Base-by-base conservation (phyloP, 2,888 invertebrate species). In the Geophilus truncorum region DNA sequence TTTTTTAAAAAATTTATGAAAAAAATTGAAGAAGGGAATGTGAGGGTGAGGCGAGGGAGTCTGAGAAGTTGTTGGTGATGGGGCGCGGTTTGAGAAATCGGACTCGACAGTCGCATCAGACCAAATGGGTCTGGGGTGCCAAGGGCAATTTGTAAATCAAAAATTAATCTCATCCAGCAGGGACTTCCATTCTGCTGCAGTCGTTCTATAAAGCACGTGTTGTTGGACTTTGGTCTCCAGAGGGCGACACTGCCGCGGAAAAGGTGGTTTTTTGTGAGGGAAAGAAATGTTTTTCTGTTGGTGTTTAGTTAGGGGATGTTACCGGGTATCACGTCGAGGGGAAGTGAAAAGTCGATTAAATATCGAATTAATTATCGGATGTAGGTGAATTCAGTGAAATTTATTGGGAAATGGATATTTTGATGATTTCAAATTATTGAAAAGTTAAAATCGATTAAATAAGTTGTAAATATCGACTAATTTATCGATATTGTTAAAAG, bases 111-210 rank as follows among this genome's bases (percentile, higher is more conserved):
- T 57, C 57, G 57, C 57, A 57, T 57, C 57, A 57, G 57, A 9
- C 57, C 57, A 57, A 57, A 57, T 57, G 57, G 57, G 57, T 57
- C 57, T 23, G 57, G 57, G 57, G 18, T 57, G 57, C 57, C 57
- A 57, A 57, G 57, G 57, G 57, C 57, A 57, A 57, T 57, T 57
- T 57, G 57, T 57, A 57, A 57, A 57, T 57, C 57, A 57, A 57
- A 57, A 57, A 57, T 57, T 57, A 57, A 57, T 57, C 57, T 57
- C 57, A 57, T 57, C 57, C 57, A 57, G n/a, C 57, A 57, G 57
- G 57, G 57, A 57, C 57, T 18, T 51, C 5, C 4, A 57, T 18
- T 18, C 57, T 57, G 57, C 57, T 18, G 9, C 6, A 21, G 7
- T 57, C 57, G 57, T 21, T 57, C 57, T 18, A 57, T 57, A 57